Base-by-base conservation (phyloP, 2,797 vertebrate species). In the Capromys pilorides region DNA sequence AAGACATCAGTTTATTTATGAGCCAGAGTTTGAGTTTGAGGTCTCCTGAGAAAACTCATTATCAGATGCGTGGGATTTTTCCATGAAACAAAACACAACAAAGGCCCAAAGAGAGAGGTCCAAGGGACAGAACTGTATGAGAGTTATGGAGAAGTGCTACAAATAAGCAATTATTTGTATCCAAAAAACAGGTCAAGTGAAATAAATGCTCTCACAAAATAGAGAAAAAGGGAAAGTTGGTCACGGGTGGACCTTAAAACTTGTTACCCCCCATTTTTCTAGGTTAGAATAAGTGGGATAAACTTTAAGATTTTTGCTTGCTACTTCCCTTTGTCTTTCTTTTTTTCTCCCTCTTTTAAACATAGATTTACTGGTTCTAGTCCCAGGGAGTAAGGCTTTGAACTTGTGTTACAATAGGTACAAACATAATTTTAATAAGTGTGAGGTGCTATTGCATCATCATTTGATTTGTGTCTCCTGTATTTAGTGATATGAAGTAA, bases 11-110 rank as follows among this genome's bases (percentile, higher is more conserved):
- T 33, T 93, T 84, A 22, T 12, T 95, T 67, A 85, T 1, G 3
- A 64, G 33, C 13, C 21, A 8, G 6, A 0, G 61, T 33, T 95
- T 57, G 33, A 75, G 26, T 5, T n/a, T 75, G n/a, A 91, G 14
- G 92, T 11, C 31, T 77, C 26, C 7, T 28, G 4, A 21, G 31
- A 77, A 67, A 51, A 0, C 36, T 80, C 14, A 66, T 64, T 64
- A 28, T 77, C 13, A 36, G 49, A n/a, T 10, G 51, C 22, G 1
- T 51, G 41, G 24, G 31, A 45, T 66, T 10, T 75, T 90, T 92
- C n/a, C 9, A 83, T 67, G 49, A 95, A 92, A 91, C 6, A 71
- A n/a, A 94, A 86, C 86, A 66, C 92, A 90, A 89, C 2, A n/a
- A 88, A 28, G 26, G n/a, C 26, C 80, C 7, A 61, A 21, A 87